These are phyloP conservation scores for Bambusicola thoracicus DNA, from an alignment of 2,113 vertebrate genomes.

Conservation along the genomic window DNA sequence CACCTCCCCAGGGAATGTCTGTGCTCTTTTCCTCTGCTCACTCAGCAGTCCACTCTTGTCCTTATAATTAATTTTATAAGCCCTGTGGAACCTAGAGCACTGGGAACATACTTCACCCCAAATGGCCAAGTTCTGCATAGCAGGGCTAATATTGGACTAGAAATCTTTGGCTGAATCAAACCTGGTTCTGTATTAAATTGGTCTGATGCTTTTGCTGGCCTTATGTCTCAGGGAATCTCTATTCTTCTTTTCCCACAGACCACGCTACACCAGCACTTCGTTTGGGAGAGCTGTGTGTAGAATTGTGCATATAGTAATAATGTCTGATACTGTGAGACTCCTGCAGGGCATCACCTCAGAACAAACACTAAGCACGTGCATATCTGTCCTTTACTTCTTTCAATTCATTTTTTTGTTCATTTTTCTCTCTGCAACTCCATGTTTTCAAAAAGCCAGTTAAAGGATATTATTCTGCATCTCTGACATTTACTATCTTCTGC, in stretches of 20 bases:
- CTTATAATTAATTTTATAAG: neutral
- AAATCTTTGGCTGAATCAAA: neutral
- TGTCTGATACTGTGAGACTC: neutral
- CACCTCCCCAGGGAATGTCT: neutral
- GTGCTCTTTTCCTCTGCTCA: rapidly evolving
- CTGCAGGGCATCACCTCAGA: neutral
- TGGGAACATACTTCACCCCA: neutral
- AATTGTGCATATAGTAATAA: neutral
- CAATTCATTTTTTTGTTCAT: neutral
- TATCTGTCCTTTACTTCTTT: neutral
- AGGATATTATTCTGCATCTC: neutral
- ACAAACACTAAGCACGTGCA: neutral
- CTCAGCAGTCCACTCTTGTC: neutral
- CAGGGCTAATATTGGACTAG: rapidly evolving
- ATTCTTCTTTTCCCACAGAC: neutral
- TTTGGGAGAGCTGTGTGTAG: neutral
- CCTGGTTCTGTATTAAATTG: neutral
- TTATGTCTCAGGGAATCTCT: neutral
- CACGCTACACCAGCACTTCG: rapidly evolving
- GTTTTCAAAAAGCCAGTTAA: neutral
- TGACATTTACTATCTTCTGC: neutral
- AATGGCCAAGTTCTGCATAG: neutral
- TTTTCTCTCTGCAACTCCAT: neutral
- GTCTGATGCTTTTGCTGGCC: neutral
- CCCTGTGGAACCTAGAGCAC: neutral